Base-by-base conservation (phyloP, 92 coral and sea anemone genomes). In the Epizoanthus rinbou region DNA sequence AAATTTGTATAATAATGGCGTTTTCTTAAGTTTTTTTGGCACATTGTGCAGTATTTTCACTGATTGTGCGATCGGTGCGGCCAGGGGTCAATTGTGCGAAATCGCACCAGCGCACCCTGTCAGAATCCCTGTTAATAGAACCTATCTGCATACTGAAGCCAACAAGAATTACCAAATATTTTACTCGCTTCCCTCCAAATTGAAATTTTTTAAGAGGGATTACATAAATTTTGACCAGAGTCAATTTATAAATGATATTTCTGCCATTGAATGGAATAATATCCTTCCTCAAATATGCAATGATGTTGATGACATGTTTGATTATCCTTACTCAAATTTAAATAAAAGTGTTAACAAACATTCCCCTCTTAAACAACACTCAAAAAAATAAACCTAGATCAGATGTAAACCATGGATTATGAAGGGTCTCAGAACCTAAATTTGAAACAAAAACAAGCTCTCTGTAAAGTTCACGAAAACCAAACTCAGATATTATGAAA, bases 241-340 rank as follows among this genome's bases (percentile, higher is more conserved):
- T 56, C 39, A 53, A 22, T 68, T 87, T 41, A 18, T 82, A 54
- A 74, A 37, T 71, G 87, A 87, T 69, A 64, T 87, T 54, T 71
- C 75, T 64, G 59, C 71, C 67, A 75, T 74, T 18, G 75, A 75
- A 23, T 87, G 84, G 90, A 63, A 45, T 16, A 54, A 52, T 47
- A 58, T 45, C 15, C 60, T 69, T n/a, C 41, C 71, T 15, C 21
- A 82, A n/a, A n/a, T n/a, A 22, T 64, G 75, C 47, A 70, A 82
- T 43, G 76, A 87, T 87, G 86, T 87, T 37, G 43, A 87, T 75
- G 83, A 87, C 68, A 62, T 87, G 57, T 75, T 88, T 88, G 86
- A 80, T 39, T 59, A 35, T 3, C 84, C 86, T 43, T 66, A 80
- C 70, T 82, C 85, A 31, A 64, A 83, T 41, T 54, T 80, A 59